These are phyloP conservation scores for Hycleus phaleratus DNA, from an alignment of 1,140 invertebrate species.

Conservation along the genomic window DNA sequence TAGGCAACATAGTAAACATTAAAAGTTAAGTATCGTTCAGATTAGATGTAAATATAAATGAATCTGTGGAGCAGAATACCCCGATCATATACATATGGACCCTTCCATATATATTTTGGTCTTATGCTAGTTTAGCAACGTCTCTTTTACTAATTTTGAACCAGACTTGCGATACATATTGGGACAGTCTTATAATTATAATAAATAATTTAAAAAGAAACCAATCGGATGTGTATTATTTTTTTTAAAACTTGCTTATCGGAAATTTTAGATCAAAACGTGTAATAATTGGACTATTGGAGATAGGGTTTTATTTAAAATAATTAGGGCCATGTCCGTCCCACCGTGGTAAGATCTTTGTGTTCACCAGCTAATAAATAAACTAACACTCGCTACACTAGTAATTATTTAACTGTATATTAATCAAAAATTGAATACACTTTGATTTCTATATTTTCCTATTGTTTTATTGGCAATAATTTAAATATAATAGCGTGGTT, in stretches of 20 bases:
- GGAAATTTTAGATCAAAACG: too few relatives aligned
- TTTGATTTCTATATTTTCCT: neutral
- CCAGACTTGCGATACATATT: slow-evolving; percentile 10
- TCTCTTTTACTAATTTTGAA: slow-evolving; percentile 15
- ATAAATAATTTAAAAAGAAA: too few relatives aligned
- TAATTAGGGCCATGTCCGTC: too few relatives aligned
- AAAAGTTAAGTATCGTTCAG: neutral
- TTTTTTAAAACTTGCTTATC: too few relatives aligned
- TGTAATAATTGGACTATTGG: too few relatives aligned
- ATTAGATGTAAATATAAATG: slow-evolving; percentile 5
- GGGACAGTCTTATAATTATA: neutral
- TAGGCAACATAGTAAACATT: slow-evolving; percentile 90
- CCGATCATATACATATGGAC: slow-evolving; percentile 12
- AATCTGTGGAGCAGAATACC: slow-evolving; percentile 13
- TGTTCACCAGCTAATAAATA: too few relatives aligned
- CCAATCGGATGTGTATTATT: too few relatives aligned
- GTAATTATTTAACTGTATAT: too few relatives aligned
- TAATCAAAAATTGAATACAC: too few relatives aligned
- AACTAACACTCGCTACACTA: too few relatives aligned
- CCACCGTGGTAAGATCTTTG: too few relatives aligned
- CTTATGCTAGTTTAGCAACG: slow-evolving; percentile 12
- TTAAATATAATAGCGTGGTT: slow-evolving; percentile 12
- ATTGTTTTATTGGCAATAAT: slow-evolving; percentile 15
- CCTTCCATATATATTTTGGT: slow-evolving; percentile 19
- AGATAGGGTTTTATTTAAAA: too few relatives aligned